phyloP scores from a whole-genome alignment of 92 coral and sea anemone genomes.

The Epizoanthus illoricatus region DNA sequence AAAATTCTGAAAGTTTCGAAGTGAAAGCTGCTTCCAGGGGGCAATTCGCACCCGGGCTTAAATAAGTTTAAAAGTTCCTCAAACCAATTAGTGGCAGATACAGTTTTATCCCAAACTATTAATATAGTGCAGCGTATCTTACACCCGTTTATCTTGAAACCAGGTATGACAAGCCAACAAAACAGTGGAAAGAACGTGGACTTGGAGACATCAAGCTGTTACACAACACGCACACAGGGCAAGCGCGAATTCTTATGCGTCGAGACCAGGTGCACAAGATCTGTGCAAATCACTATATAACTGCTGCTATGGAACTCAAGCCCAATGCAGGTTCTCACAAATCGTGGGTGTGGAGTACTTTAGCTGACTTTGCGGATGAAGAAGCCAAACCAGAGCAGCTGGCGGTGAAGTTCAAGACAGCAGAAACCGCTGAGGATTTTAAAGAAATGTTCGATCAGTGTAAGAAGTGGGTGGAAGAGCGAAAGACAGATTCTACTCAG shows the following conservation, averaged over 20 bases:
- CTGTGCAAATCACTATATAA: conserved; percentile 91
- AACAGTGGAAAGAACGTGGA: conserved; percentile 98
- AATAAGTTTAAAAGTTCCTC: too few relatives aligned
- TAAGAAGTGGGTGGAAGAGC: conserved; percentile 28
- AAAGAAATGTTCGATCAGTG: conserved; percentile 85
- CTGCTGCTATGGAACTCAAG: conserved; percentile 78
- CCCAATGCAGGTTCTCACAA: conserved; percentile 79
- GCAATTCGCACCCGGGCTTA: too few relatives aligned
- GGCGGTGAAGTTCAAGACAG: conserved; percentile 81
- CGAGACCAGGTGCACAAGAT: conserved; percentile 89
- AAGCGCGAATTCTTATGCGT: conserved; percentile 88
- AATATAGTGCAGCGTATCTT: too few relatives aligned
- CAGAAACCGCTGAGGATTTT: conserved; percentile 72
- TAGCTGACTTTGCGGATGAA: conserved; percentile 89
- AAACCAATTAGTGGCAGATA: too few relatives aligned
- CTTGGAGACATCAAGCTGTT: conserved; percentile 89
- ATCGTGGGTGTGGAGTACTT: conserved; percentile 95
- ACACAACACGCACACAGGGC: conserved; percentile 55
- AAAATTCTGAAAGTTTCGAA: too few relatives aligned
- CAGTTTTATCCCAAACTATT: too few relatives aligned
- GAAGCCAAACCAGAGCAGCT: conserved; percentile 78
- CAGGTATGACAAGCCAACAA: conserved; percentile 59
- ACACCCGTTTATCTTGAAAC: not conserved
- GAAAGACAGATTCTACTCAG: not conserved
- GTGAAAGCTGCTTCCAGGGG: too few relatives aligned